Percentiles rank a stretch among this genome's conserved stretches.
Conservation (phyloP, 2,797 vertebrate genomes). For the Lagocephalus sceleratus region DNA sequence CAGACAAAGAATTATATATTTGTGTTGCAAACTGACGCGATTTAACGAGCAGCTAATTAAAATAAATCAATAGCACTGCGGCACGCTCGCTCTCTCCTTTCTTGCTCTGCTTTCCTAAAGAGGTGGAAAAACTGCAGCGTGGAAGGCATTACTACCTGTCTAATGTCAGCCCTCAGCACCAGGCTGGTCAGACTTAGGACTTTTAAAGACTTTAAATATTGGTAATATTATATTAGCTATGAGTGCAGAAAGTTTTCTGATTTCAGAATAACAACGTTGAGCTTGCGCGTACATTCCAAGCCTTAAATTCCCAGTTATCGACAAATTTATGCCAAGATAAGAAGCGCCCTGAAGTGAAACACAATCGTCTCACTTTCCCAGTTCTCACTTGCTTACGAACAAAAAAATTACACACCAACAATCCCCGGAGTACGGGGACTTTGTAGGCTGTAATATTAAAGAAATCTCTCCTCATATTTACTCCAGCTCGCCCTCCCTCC, state of each 20-base stretch:
- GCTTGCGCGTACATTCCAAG: too few species aligned
- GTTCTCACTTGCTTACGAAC: not conserved
- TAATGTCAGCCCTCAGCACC: not conserved
- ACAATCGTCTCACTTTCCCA: too few species aligned
- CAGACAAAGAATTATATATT: conserved; percentile 81
- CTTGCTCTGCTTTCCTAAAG: conserved; percentile 50
- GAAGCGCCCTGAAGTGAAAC: too few species aligned
- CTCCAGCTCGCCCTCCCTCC: conserved; percentile 40
- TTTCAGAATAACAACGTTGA: too few species aligned
- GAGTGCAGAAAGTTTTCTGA: too few species aligned
- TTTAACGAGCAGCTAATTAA: conserved; percentile 84
- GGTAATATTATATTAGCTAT: too few species aligned
- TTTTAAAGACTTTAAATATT: too few species aligned
- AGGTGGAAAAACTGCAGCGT: conserved; percentile 52
- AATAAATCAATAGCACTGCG: conserved; percentile 84
- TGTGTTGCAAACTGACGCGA: conserved; percentile 77
- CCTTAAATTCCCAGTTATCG: too few species aligned
- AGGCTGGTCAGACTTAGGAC: too few species aligned
- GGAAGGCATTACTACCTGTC: conserved; percentile 25
- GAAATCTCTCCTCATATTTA: too few species aligned
- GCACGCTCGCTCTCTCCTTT: conserved; percentile 57
- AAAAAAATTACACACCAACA: conserved; percentile 9
- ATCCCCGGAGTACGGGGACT: conserved; percentile 5
- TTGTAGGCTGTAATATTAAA: too few species aligned
- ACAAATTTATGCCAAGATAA: too few species aligned